phyloP scores from a whole-genome alignment of 2,888 invertebrate genomes.

The Phrixothrix hirtus region DNA sequence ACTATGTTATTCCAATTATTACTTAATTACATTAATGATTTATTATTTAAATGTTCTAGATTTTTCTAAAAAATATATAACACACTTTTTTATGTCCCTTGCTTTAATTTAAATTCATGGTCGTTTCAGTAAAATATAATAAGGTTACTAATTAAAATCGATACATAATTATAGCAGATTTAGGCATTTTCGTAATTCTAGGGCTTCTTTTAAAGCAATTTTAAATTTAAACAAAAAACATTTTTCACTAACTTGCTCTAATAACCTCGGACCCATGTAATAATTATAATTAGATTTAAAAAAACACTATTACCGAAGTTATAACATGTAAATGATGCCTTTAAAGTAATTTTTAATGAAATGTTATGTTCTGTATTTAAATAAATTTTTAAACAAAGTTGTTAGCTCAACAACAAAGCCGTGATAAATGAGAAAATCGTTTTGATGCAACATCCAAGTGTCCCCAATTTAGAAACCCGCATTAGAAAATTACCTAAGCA shows the following conservation, averaged over 20 bases:
- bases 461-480: not conserved
- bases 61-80: too few species aligned
- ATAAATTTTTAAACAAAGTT: too few species aligned
- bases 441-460: not conserved
- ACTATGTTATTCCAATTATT: too few species aligned
- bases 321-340: not conserved
- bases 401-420: too few species aligned
- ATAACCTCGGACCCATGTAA: not conserved
- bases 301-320: not conserved
- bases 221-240: not conserved
- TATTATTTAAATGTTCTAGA: too few species aligned
- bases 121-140: too few species aligned
- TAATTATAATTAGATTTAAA: not conserved
- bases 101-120: too few species aligned
- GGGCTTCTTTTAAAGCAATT: not conserved
- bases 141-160: too few species aligned
- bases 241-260: not conserved
- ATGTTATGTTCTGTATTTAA: not conserved
- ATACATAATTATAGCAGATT: too few species aligned
- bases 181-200: not conserved
- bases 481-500: conserved; percentile 4
- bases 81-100: too few species aligned
- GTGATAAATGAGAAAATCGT: too few species aligned
- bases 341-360: not conserved
- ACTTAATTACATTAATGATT: too few species aligned